phyloP scores from a whole-genome alignment of 2,113 vertebrate species.

The Ascaphus truei region DNA sequence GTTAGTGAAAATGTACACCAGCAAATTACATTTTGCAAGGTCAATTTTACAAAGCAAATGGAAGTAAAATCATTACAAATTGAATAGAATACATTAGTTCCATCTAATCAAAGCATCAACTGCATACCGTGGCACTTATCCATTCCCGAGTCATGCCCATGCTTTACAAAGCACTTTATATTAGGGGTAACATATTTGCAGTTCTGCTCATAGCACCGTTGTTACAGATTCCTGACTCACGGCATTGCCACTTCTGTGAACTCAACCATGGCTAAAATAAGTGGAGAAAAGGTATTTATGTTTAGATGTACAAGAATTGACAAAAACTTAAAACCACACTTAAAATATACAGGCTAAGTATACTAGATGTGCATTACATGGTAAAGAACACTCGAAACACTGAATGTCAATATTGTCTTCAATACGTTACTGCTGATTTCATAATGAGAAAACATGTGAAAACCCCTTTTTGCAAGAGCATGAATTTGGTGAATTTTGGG shows the following conservation, averaged over 20 bases:
- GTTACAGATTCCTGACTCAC: slow-evolving; percentile 1
- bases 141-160: neutral
- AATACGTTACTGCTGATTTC: too few relatives aligned
- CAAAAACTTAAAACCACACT: too few relatives aligned
- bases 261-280: neutral
- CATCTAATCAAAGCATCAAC: neutral
- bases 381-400: too few relatives aligned
- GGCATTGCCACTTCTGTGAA: neutral
- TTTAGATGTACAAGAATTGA: too few relatives aligned
- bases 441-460: too few relatives aligned
- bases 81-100: slow-evolving; percentile 12
- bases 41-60: slow-evolving; percentile 14
- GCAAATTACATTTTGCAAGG: neutral
- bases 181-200: slow-evolving; percentile 15
- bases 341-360: too few relatives aligned
- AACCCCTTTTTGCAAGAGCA: too few relatives aligned
- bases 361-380: too few relatives aligned
- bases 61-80: slow-evolving; percentile 15
- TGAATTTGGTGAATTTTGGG: too few relatives aligned
- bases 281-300: too few relatives aligned
- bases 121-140: neutral
- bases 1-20: neutral
- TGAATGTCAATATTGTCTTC: too few relatives aligned
- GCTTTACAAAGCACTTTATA: neutral
- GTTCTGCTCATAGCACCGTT: neutral